Evolutionary conservation across 2,888 invertebrate genomes (phyloP), one percentile per base, ranked within the genome.

Genomic region (Mongoloraphidia duomilia): DNA sequence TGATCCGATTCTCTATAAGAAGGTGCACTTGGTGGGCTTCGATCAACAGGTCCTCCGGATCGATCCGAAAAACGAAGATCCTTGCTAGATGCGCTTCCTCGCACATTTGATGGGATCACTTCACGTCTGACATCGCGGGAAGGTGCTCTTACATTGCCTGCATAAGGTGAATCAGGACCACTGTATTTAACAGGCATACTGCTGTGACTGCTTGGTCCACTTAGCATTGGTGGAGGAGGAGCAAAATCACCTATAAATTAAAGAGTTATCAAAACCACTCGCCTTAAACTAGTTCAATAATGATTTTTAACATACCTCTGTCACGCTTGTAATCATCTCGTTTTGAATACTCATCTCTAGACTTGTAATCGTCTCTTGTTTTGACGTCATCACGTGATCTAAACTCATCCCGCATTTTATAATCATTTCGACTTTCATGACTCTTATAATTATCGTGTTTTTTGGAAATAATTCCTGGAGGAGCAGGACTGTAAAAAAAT

Each of bases 1-100:
- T 60, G 59, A 42, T 52, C 52, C 6, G 57, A 53, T 11, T 58
- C 52, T 6, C 58, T 49, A 10, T 63, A 57, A 42, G 61, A 35
- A 17, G 58, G 53, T 12, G 58, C 52, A 6, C 58, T 49, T 10
- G 62, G 57, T 46, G 61, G 54, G n/a, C 59, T 60, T 12, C 62
- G 56, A 9, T 64, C 56, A 9, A 64, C 64, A 40, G 36, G 36
- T 12, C 35, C 36, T 11, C 44, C 44, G 10, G 36, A 26, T 1
- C 59, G 54, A 13, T 57, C 58, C 35, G 46, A 53, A 49, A 61
- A 65, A 17, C 65, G 56, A 9, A 56, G 50, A 9, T 63, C 63
- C 51, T 64, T 64, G 8, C 47, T 41, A 26, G 26, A 26, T 26
- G 26, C 6, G 26, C 33, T 26, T 9, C 26, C 13, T 11, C 46